Evolutionary conservation across 1,140 invertebrate species (phyloP), one percentile per base, ranked within the genome.

Genomic region (Paralvinella palmiformis): DNA sequence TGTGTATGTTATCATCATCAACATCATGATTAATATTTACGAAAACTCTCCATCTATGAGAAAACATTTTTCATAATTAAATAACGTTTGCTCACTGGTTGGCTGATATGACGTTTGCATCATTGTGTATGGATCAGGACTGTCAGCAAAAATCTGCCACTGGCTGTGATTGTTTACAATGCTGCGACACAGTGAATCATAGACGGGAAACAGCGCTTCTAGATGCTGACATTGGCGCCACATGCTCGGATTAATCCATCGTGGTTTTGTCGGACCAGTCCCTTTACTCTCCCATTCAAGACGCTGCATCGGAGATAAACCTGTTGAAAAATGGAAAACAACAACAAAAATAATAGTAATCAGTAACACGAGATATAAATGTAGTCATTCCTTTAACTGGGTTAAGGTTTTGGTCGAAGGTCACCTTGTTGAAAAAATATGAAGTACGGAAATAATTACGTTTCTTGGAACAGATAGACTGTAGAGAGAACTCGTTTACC

Each of bases 141-240:
- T 50, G 0, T 58, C 45, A 32, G 65, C 67, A 61, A 79, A 75
- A 15, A 52, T 37, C 24, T 70, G 45, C 78, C 78, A 79, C 62
- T 79, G 78, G n/a, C 58, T 37, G 0, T 70, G 41, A 59, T 70
- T 65, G 32, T 69, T 71, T 27, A 69, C 63, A 5, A 79, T 69
- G 61, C 74, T 75, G 7, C 70, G 69, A 64, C 76, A 74, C 10
- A 79, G 68, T 7, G 69, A 60, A 15, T 62, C 59, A 67, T 75
- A 76, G 2, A 45, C 52, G 15, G 70, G 62, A 10, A 78, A 27
- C 4, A 65, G 72, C n/a, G 70, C 70, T 29, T 77, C 75, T 17
- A 78, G 60, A 60, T 75, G 69, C 63, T 76, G 75, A 62, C 74
- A 77, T 56, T 75, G 75, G 48, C 58, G 50, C 78, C 78, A 79